Evolutionary conservation across 2,797 vertebrate genomes (phyloP).

Genomic region (Pachyuromys duprasi): DNA sequence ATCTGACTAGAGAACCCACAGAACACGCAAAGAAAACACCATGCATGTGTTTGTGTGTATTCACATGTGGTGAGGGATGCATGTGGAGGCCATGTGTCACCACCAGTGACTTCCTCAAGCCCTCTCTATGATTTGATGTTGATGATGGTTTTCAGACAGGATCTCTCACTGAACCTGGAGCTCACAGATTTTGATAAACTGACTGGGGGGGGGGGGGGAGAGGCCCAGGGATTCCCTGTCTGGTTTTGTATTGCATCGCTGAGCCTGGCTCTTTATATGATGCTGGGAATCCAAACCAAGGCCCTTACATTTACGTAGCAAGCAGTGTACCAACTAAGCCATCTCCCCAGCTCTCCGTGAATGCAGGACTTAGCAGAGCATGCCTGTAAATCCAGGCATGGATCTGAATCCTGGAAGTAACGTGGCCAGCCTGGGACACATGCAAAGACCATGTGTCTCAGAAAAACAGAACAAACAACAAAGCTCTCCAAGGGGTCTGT

Average conservation of each 20-base stretch:
- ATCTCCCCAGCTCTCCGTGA: neutral
- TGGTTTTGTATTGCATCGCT: neutral
- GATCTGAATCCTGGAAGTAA: neutral
- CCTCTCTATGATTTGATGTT: neutral
- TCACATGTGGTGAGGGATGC: no score
- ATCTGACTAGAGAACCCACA: neutral
- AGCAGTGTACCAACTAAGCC: neutral
- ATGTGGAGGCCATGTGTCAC: neutral
- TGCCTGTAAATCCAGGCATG: neutral
- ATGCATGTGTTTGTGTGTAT: neutral
- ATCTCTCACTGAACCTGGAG: neutral
- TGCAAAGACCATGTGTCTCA: neutral
- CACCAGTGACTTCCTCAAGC: neutral
- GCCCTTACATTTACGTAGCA: neutral
- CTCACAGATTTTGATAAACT: neutral
- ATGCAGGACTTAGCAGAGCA: neutral
- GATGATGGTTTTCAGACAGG: neutral
- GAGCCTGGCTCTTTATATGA: no score
- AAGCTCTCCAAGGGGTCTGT: neutral
- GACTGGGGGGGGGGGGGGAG: no score
- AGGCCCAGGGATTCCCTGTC: neutral
- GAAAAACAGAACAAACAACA: neutral
- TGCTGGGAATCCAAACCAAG: neutral
- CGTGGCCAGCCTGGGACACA: neutral
- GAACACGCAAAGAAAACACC: neutral